Conservation (phyloP, 2,888 invertebrate genomes). For the Norana najaformis region DNA sequence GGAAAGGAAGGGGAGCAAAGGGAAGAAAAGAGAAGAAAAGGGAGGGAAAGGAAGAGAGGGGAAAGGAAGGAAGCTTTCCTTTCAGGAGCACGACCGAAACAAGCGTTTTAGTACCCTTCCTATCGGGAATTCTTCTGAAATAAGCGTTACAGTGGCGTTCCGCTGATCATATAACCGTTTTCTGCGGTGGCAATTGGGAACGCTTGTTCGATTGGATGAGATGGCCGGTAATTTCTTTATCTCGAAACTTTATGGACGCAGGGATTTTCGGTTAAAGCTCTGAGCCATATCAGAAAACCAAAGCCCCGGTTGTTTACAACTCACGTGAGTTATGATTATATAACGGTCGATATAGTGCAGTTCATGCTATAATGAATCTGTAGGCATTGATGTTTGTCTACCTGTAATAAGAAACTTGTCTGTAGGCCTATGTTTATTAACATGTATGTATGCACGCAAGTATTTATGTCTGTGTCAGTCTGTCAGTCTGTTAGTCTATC, state of each 20-base stretch:
- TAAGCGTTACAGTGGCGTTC: background rate
- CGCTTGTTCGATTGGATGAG: background rate
- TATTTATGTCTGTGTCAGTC: background rate
- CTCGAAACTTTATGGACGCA: background rate
- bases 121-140: background rate
- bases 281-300: conserved; percentile 5
- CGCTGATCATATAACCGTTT: background rate
- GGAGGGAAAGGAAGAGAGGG: too few relatives aligned
- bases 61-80: too few relatives aligned
- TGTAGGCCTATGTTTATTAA: background rate
- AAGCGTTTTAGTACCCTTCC: too few relatives aligned
- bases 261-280: background rate
- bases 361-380: background rate
- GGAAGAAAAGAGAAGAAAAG: background rate
- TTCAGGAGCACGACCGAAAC: too few relatives aligned
- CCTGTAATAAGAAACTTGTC: too few relatives aligned
- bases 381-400: background rate
- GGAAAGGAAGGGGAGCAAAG: background rate
- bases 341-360: background rate
- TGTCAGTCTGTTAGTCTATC: background rate
- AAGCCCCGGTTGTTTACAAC: background rate
- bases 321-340: background rate
- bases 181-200: background rate
- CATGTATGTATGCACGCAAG: background rate
- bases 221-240: background rate